Evolutionary conservation across 2,113 vertebrate genomes (phyloP).

Genomic region (Heterochromis multidens): DNA sequence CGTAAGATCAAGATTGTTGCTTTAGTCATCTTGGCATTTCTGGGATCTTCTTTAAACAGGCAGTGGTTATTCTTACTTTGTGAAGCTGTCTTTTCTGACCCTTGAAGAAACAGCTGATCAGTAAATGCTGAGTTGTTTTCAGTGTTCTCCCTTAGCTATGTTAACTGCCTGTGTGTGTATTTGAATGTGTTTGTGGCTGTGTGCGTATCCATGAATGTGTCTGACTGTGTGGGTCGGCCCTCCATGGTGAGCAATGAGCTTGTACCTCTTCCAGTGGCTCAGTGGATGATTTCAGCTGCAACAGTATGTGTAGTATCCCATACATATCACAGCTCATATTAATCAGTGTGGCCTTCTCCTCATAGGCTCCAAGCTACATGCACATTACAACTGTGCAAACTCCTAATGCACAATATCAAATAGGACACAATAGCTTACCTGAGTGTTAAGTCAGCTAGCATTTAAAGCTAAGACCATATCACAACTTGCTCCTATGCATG

Average conservation of each 20-base stretch:
- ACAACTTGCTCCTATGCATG: not conserved
- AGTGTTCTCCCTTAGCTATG: not conserved
- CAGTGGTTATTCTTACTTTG: conserved; percentile 6
- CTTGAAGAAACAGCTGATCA: conserved; percentile 24
- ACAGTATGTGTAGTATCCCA: conserved; percentile 50
- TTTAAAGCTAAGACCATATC: conserved; percentile 7
- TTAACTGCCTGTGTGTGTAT: not conserved
- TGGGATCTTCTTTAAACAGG: not conserved
- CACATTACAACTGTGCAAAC: conserved; percentile 2
- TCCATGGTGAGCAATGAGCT: conserved; percentile 46
- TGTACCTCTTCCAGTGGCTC: conserved; percentile 38
- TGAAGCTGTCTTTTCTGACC: not conserved
- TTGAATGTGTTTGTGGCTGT: not conserved
- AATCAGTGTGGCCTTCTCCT: conserved; percentile 48
- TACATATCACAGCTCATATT: conserved; percentile 44
- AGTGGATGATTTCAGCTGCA: conserved; percentile 49
- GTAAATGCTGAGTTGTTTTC: conserved; percentile 8
- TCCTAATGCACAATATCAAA: not conserved
- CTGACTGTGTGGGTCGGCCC: not conserved
- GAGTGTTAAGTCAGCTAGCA: conserved; percentile 10
- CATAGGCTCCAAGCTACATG: not conserved
- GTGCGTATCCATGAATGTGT: not conserved
- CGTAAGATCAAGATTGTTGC: not conserved
- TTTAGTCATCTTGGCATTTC: not conserved
- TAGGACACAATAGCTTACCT: not conserved